phyloP scores from a whole-genome alignment of 1,140 invertebrate genomes.

The Notospermus geniculatus region DNA sequence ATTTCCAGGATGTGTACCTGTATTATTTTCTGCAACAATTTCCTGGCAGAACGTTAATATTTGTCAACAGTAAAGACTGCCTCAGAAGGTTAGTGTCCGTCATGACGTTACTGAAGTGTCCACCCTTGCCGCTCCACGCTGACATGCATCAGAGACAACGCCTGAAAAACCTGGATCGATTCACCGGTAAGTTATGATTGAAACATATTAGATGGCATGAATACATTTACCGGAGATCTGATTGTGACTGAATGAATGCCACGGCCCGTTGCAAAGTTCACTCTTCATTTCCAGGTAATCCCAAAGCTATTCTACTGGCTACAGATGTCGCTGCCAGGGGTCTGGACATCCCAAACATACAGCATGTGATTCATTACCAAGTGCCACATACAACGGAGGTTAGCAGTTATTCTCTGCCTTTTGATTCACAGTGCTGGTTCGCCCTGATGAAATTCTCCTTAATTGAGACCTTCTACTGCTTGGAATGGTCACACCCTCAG shows the following conservation, averaged over 20 bases:
- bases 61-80: constrained; percentile 95
- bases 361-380: constrained; percentile 97
- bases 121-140: constrained; percentile 84
- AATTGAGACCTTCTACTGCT: no score
- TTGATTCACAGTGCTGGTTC: no score
- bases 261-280: no score
- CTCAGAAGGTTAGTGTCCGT: constrained; percentile 80
- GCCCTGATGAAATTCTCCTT: no score
- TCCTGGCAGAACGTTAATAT: constrained; percentile 87
- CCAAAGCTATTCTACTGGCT: constrained; percentile 79
- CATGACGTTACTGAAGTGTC: constrained; percentile 74
- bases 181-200: constrained; percentile 69
- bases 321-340: constrained; percentile 97
- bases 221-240: no score
- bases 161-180: constrained; percentile 90
- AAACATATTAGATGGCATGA: no score
- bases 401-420: not conserved
- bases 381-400: constrained; percentile 91
- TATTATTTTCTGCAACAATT: constrained; percentile 88
- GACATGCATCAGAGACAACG: constrained; percentile 93
- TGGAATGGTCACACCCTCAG: no score
- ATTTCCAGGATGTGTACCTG: constrained; percentile 75
- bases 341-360: constrained; percentile 89
- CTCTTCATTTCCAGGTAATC: constrained; percentile 36
- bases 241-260: no score